A percentile compares a stretch with the other conserved stretches of the same genome.
Evolutionary conservation across 2,888 invertebrate genomes (phyloP).

Genomic region (Patella pellucida): DNA sequence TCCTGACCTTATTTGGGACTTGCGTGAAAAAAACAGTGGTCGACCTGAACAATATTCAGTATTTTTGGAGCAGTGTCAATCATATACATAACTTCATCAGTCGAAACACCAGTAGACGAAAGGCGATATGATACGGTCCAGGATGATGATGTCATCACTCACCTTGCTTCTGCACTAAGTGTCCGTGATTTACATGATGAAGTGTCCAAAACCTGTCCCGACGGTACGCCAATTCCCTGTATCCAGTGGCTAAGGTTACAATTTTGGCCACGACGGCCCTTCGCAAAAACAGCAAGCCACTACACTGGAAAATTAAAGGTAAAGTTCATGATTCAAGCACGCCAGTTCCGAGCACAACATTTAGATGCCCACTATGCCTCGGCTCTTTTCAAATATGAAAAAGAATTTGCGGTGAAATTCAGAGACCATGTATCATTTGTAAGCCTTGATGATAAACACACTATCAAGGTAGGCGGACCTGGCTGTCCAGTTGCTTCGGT

Average conservation of each 20-base stretch:
- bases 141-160: conserved; percentile 16
- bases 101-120: conserved; percentile 36
- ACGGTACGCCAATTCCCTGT: conserved; percentile 27
- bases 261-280: conserved; percentile 35
- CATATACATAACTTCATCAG: conserved; percentile 23
- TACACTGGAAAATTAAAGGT: conserved; percentile 30
- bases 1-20: conserved; percentile 30
- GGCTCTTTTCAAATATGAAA: conserved; percentile 34
- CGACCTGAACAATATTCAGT: conserved; percentile 26
- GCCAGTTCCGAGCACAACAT: conserved; percentile 33
- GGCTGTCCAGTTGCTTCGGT: conserved; percentile 36
- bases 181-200: conserved; percentile 28
- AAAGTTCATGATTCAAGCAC: conserved; percentile 34
- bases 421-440: conserved; percentile 21
- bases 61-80: conserved; percentile 26
- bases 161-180: conserved; percentile 31
- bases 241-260: conserved; percentile 34
- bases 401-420: conserved; percentile 28
- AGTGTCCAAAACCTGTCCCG: conserved; percentile 19
- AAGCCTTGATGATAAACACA: conserved; percentile 37
- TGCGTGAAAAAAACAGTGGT: conserved; percentile 30
- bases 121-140: conserved; percentile 28
- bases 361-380: conserved; percentile 30
- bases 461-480: conserved; percentile 38
- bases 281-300: conserved; percentile 23